These are phyloP conservation scores for Empidonax alnorum DNA, from an alignment of 2,113 vertebrate genomes.

Conservation along the genomic window DNA sequence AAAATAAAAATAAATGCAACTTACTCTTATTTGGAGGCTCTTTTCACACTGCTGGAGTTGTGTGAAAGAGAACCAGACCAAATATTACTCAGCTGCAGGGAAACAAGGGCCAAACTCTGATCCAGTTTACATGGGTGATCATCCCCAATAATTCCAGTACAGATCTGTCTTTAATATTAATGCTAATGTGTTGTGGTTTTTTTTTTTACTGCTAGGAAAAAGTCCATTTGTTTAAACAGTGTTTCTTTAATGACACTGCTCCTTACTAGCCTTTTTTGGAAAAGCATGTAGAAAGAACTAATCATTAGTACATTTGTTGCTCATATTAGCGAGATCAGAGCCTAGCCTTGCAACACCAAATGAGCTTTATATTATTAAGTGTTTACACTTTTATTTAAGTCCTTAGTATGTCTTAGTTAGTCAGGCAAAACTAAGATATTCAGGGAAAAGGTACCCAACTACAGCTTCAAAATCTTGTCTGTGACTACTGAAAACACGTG, in stretches of 20 bases:
- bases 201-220: background rate
- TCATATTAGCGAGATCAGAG: background rate
- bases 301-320: background rate
- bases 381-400: background rate
- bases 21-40: slow-evolving; percentile 26
- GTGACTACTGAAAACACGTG: background rate
- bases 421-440: background rate
- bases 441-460: background rate
- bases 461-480: background rate
- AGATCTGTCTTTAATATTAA: background rate
- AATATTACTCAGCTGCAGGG: slow-evolving; percentile 3
- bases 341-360: background rate
- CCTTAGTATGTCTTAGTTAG: background rate
- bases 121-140: background rate
- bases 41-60: slow-evolving; percentile 50
- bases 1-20: slow-evolving; percentile 26
- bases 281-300: background rate
- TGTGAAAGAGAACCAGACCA: slow-evolving; percentile 45
- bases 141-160: background rate
- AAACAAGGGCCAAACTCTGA: slow-evolving; percentile 30
- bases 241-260: background rate
- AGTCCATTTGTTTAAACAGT: background rate
- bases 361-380: background rate
- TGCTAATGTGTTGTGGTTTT: background rate
- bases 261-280: background rate